phyloP scores from a whole-genome alignment of 2,113 vertebrate genomes.

The Calonectris borealis region DNA sequence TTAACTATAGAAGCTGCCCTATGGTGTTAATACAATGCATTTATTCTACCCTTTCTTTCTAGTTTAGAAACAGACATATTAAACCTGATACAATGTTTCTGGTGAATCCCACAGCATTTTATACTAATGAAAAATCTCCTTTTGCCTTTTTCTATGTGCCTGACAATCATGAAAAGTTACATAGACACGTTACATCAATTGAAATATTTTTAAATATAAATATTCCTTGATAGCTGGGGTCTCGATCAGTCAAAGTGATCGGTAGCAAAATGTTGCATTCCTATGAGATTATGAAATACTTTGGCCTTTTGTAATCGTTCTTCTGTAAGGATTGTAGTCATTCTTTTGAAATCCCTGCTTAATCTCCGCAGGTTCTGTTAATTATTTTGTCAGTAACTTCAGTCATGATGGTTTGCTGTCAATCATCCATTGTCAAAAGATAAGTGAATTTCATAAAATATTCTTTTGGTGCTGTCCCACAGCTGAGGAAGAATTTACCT shows the following conservation, averaged over 20 bases:
- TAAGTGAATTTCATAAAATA: not conserved
- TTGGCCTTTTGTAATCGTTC: not conserved
- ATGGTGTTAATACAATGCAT: not conserved
- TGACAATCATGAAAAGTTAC: not conserved
- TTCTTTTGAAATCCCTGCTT: slow-evolving; percentile 7
- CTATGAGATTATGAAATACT: not conserved
- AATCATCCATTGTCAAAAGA: not conserved
- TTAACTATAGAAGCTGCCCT: not conserved
- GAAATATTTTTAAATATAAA: slow-evolving; percentile 12
- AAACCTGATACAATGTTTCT: not conserved
- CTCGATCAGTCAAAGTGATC: not conserved
- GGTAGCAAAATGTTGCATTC: not conserved
- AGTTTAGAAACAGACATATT: not conserved
- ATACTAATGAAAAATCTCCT: not conserved
- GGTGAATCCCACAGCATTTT: not conserved
- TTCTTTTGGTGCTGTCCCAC: not conserved
- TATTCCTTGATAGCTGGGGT: not conserved
- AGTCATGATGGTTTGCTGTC: not conserved
- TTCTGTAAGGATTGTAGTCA: not conserved
- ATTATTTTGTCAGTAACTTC: slow-evolving; percentile 29
- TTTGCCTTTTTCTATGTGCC: not conserved
- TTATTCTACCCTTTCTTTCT: not conserved
- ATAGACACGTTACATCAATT: not conserved
- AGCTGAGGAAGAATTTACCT: not conserved
- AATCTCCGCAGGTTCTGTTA: not conserved